Evolutionary conservation across 2,113 vertebrate species (phyloP), one percentile per base, ranked within the genome.

Genomic region (Elachura formosa): DNA sequence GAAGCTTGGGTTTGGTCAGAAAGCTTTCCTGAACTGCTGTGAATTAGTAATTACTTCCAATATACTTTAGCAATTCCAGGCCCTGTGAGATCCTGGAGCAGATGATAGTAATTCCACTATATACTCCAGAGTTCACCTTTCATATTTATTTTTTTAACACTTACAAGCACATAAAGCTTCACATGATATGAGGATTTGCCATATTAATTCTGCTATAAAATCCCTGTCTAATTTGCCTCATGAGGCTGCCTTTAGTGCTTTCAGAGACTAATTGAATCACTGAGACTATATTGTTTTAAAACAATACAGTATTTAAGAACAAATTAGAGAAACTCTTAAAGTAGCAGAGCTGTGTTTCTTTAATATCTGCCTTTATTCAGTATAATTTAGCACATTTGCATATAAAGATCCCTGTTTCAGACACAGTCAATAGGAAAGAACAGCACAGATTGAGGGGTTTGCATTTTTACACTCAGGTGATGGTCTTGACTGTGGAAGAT

Each of bases 141-240:
- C 51, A 12, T 73, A 3, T 49, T 22, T 73, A 34, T 21, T 29
- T 73, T 93, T 58, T 26, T 52, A 29, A 79, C 43, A n/a, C 76
- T 86, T 84, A 86, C 77, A 91, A 91, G 52, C 67, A 68, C 56
- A 78, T 84, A 86, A 84, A 92, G 72, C 94, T 94, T 86, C 62
- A 74, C 84, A 84, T 67, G 94, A 95, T 80, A 91, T 75, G 61
- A 94, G 87, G 93, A 95, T 88, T 71, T 96, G 86, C 92, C 49
- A 82, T 91, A 95, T 94, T 96, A 94, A 94, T 95, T 97, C 84
- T 91, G 72, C 92, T 81, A 64, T 90, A 73, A 94, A 93, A 93
- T 5, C 33, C 24, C 58, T 54, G 33, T 29, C 61, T 94, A 64
- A 96, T 97, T 96, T 94, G 63, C 55, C 92, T 83, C 74, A 56